Conservation (phyloP, 1,140 invertebrate genomes). For the Rhyacophila brunnea region DNA sequence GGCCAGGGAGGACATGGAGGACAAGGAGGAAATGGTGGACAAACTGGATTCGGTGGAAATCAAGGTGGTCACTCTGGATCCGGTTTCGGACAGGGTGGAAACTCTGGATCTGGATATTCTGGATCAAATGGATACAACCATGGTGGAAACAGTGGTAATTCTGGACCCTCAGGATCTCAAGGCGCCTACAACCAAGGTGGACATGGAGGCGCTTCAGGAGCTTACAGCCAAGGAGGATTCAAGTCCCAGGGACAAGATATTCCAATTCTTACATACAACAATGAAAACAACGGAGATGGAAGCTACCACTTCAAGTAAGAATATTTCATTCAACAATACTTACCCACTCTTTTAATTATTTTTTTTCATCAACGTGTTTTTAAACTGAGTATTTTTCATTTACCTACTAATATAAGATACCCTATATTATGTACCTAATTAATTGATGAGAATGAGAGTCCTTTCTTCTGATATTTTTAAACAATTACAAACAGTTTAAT, state of each 20-base stretch:
- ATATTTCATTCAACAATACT: too few species aligned
- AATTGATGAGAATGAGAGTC: too few species aligned
- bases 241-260: constrained; percentile 31
- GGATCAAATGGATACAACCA: neutral
- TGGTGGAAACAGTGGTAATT: neutral
- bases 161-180: too few species aligned
- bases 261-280: constrained; percentile 35
- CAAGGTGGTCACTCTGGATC: constrained; percentile 1
- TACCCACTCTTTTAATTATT: too few species aligned
- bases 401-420: too few species aligned
- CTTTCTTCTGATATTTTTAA: too few species aligned
- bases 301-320: constrained; percentile 39
- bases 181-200: too few species aligned
- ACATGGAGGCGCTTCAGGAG: neutral
- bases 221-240: constrained; percentile 4
- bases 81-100: constrained; percentile 8
- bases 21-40: neutral
- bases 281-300: constrained; percentile 43
- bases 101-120: constrained; percentile 7
- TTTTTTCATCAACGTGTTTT: too few species aligned
- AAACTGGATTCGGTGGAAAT: neutral
- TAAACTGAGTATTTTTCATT: too few species aligned
- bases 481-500: too few species aligned
- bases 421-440: too few species aligned
- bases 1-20: too few species aligned